Evolutionary conservation across 2,113 vertebrate genomes (phyloP).

Genomic region (Microcebus ravelobensis): DNA sequence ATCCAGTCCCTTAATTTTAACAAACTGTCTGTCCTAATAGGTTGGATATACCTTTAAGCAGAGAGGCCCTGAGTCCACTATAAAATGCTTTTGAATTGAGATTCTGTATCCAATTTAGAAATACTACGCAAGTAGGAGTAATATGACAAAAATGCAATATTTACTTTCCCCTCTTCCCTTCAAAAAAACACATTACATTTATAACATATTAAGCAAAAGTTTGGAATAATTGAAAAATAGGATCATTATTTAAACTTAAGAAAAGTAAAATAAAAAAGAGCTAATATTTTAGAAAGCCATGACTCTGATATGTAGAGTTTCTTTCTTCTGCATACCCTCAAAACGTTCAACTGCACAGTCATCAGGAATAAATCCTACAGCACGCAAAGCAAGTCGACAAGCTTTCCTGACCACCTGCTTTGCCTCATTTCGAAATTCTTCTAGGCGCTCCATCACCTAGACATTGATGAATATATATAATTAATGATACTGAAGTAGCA

Average conservation of each 20-base stretch:
- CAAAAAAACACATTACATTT: neutral
- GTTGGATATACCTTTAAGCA: neutral
- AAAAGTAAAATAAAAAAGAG: neutral
- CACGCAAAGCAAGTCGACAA: conserved; percentile 83
- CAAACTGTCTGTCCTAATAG: neutral
- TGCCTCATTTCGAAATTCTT: conserved; percentile 87
- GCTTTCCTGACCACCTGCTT: conserved; percentile 87
- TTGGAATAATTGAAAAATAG: neutral
- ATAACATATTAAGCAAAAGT: neutral
- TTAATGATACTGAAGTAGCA: neutral
- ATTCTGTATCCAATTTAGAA: neutral
- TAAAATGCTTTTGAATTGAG: conserved; percentile 21
- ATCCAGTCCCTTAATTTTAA: conserved; percentile 24
- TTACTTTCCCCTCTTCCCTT: neutral
- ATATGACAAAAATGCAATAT: neutral
- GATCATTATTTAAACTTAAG: neutral
- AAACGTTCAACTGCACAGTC: conserved; percentile 24
- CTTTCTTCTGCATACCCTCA: conserved; percentile 64
- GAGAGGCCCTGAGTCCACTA: neutral
- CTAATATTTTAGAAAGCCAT: neutral
- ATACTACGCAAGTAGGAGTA: neutral
- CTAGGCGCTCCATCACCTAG: conserved; percentile 84
- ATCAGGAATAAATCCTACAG: conserved; percentile 80
- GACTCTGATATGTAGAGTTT: neutral
- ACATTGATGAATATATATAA: conserved; percentile 23